phyloP scores from a whole-genome alignment of 2,797 vertebrate species.

The Mallotus villosus region DNA sequence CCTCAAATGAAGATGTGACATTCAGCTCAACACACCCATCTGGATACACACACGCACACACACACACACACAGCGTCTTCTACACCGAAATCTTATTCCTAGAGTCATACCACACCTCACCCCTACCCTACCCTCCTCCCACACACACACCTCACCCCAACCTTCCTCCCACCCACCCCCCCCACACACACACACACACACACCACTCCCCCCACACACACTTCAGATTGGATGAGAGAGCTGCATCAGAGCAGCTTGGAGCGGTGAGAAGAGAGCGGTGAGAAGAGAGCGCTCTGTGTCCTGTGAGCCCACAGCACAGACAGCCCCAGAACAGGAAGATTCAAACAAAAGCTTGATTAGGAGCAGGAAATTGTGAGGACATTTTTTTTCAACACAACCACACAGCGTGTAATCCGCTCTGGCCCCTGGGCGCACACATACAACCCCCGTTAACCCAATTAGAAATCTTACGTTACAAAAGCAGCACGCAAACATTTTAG shows the following conservation, averaged over 20 bases:
- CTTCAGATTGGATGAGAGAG: background rate
- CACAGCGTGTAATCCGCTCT: background rate
- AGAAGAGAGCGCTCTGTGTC: too few relatives aligned
- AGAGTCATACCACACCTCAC: background rate
- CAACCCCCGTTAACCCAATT: background rate
- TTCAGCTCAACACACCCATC: background rate
- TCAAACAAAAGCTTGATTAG: too few relatives aligned
- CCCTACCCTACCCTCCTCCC: too few relatives aligned
- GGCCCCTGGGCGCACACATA: background rate
- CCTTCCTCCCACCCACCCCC: background rate
- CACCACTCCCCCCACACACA: background rate
- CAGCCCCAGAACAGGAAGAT: too few relatives aligned
- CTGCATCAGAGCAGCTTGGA: too few relatives aligned
- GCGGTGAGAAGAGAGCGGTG: too few relatives aligned
- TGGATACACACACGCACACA: background rate
- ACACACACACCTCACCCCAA: background rate
- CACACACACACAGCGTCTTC: background rate
- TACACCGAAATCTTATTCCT: background rate
- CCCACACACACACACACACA: background rate
- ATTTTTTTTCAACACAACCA: background rate
- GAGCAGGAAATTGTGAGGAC: too few relatives aligned
- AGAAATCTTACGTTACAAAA: background rate
- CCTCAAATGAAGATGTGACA: background rate
- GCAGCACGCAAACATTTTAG: background rate
- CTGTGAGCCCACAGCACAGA: too few relatives aligned